phyloP scores from a whole-genome alignment of 2,797 vertebrate genomes.

The Pseudochromis fuscus region DNA sequence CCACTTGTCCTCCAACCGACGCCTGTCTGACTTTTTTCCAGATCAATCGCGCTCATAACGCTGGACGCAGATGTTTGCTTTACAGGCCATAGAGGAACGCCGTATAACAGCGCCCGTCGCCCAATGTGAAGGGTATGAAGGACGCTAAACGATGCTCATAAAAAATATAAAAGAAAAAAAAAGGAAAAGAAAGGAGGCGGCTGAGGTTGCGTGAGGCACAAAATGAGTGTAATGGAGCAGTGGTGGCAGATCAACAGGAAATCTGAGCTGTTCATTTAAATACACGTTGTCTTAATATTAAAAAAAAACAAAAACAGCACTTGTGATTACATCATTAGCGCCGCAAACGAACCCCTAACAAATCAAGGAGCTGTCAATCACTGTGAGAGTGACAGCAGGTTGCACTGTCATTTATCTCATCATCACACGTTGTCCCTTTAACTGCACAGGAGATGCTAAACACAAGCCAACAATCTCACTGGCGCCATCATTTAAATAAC shows the following conservation, averaged over 20 bases:
- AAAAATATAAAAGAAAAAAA: slow-evolving; percentile 54
- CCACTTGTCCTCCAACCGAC: slow-evolving; percentile 77
- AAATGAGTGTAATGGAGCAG: slow-evolving; percentile 18
- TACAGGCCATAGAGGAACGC: slow-evolving; percentile 77
- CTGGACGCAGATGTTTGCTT: slow-evolving; percentile 81
- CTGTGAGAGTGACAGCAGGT: not conserved
- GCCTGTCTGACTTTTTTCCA: slow-evolving; percentile 57
- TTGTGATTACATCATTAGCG: not conserved
- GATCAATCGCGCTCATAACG: slow-evolving; percentile 83
- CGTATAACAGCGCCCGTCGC: slow-evolving; percentile 64
- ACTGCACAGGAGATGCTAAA: not conserved
- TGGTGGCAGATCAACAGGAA: not conserved
- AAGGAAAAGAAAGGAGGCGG: not conserved
- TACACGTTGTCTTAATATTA: not conserved
- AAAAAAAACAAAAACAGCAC: not conserved
- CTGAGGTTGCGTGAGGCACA: slow-evolving; percentile 13
- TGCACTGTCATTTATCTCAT: not conserved
- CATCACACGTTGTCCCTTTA: not conserved
- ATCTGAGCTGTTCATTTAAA: not conserved
- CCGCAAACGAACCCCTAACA: not conserved
- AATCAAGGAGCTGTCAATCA: not conserved
- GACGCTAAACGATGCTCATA: slow-evolving; percentile 73
- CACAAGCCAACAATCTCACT: slow-evolving; percentile 1
- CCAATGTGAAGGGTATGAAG: slow-evolving; percentile 65
- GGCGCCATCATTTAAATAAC: not conserved